Base-by-base conservation (phyloP, 2,888 invertebrate species). In the Yponomeuta malinellus region DNA sequence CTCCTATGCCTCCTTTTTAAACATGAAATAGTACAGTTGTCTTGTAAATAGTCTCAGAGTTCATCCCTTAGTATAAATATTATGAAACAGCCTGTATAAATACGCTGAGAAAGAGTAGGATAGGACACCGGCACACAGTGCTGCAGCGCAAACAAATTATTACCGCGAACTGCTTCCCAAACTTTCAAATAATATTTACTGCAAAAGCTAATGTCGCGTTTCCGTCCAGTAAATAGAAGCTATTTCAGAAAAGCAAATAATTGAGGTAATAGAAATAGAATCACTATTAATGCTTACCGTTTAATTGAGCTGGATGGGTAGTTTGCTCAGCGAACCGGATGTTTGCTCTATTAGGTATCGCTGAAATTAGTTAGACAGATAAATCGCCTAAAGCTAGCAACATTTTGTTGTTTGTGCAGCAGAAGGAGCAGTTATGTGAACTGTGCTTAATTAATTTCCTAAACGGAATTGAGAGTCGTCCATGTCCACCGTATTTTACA, bases 31-130 rank as follows among this genome's bases (percentile, higher is more conserved):
- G 64, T 8, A 10, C n/a, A 31, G 33, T 43, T 5, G 65, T 65
- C 31, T 43, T 78, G 79, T 81, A 80, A 83, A 84, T 84, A 81
- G 79, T 79, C 71, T 23, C 29, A 5, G 79, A 77, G 78, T 81
- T 83, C 81, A 86, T 85, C 81, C 79, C 77, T 73, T 73, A 78
- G 78, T 82, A 85, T 87, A 87, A 88, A 90, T 86, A 88, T 86
- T 85, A 82, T 81, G 83, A 77, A 78, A 78, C 77, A 75, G 75
- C 74, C 74, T 77, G 83, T 79, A 33, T 64, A 70, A 70, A 70
- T 64, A 70, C 64, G 52, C 52, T n/a, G 52, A 59, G 43, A 84
- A 84, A 86, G 81, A 84, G 75, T 71, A 73, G 70, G 74, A 74
- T 75, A 74, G 78, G 75, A 33, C 12, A 52, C 37, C 74, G 73